Base-by-base conservation (phyloP, 2,888 invertebrate species). In the Drosophila histrio region DNA sequence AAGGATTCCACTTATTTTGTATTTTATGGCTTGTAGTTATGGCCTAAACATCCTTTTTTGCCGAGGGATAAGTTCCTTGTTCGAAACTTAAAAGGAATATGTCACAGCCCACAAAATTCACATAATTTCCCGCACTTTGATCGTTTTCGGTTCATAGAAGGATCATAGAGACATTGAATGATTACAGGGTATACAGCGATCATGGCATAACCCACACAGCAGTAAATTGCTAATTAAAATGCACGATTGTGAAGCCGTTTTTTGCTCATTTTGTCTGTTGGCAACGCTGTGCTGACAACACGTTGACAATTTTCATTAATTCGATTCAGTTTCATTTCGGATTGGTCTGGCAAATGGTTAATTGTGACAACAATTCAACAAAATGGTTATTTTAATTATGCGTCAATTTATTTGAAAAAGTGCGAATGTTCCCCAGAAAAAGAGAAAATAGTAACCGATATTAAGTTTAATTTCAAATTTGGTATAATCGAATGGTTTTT, bases 201-300 rank as follows among this genome's bases (percentile, higher is more conserved):
- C 22, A 28, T 30, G n/a, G 7, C 21, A 9, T 11, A 49, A 8
- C 0, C 52, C 34, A 17, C 44, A 34, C 41, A 24, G 53, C 56
- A 70, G 61, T 50, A 73, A 74, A 72, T 77, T 67, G 79, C 68
- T 72, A 82, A 81, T 81, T 85, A 77, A 82, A 79, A 82, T 83
- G 32, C 72, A 41, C 69, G 28, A 57, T 62, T 80, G 68, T 38
- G 43, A 26, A 54, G 11, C 15, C 11, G 1, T 32, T 56, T 62
- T 50, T 50, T 17, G n/a, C 22, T 32, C 19, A 9, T 30, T 39
- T 50, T 38, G 26, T n/a, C n/a, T 7, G 24, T 44, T 46, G 7
- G 17, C 24, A 41, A 26, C 21, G 34, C 15, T 17, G 43, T 34
- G 50, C 26, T 61, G 78, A 64, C 64, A 80, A 62, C 64, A 80